Percentiles rank a stretch among this genome's conserved stretches.
phyloP scores from a whole-genome alignment of 1,140 invertebrate species.

The Harlomillsia oculata region DNA sequence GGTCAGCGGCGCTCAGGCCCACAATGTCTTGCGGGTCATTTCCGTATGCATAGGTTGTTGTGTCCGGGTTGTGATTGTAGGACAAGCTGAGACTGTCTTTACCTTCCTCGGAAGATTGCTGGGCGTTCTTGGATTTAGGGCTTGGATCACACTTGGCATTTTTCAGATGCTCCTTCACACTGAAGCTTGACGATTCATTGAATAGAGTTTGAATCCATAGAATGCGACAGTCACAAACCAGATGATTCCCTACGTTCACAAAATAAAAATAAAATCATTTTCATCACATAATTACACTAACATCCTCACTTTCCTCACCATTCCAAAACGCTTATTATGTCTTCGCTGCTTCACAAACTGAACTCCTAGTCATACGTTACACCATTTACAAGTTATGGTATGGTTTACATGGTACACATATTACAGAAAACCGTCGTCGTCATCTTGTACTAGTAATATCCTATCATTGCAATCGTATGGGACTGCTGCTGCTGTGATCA shows the following conservation, averaged over 20 bases:
- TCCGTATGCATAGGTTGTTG: too few relatives aligned
- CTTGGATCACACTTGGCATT: constrained; percentile 54
- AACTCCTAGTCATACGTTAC: neutral
- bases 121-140: constrained; percentile 39
- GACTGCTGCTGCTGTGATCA: too few relatives aligned
- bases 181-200: constrained; percentile 59
- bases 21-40: too few relatives aligned
- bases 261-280: neutral
- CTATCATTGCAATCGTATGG: neutral
- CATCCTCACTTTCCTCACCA: neutral
- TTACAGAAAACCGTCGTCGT: neutral
- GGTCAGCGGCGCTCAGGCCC: too few relatives aligned
- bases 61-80: too few relatives aligned
- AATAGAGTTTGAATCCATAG: constrained; percentile 62
- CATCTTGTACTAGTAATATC: neutral
- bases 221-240: constrained; percentile 66
- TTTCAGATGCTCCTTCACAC: constrained; percentile 54
- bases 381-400: neutral
- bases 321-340: neutral
- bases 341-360: neutral
- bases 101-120: constrained; percentile 35
- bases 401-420: neutral
- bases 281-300: neutral
- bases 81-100: too few relatives aligned
- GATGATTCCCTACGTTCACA: constrained; percentile 57